phyloP scores from a whole-genome alignment of 2,888 invertebrate species.

The Auanema freiburgensis region DNA sequence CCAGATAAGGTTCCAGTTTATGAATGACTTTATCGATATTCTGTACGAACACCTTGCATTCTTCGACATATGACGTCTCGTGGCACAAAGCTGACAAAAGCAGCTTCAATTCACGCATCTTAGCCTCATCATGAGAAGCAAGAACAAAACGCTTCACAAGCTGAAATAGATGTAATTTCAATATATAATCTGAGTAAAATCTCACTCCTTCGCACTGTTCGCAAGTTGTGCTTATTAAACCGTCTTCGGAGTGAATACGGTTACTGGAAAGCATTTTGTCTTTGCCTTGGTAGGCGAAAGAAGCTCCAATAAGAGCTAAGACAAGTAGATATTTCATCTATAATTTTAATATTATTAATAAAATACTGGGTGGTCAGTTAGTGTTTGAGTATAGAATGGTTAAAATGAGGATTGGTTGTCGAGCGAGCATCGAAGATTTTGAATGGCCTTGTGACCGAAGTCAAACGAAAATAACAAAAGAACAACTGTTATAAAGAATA shows the following conservation, averaged over 20 bases:
- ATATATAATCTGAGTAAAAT: neutral
- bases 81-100: slow-evolving; percentile 43
- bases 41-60: slow-evolving; percentile 55
- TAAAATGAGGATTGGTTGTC: too few relatives aligned
- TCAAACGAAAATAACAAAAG: too few relatives aligned
- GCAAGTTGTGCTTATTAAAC: slow-evolving; percentile 28
- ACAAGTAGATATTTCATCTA: slow-evolving; percentile 16
- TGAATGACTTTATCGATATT: slow-evolving; percentile 56
- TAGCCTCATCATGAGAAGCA: slow-evolving; percentile 50
- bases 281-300: slow-evolving; percentile 24
- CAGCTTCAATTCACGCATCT: slow-evolving; percentile 55
- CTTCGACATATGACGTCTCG: slow-evolving; percentile 52
- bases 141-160: slow-evolving; percentile 50
- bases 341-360: neutral
- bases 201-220: slow-evolving; percentile 42
- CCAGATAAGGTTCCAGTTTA: slow-evolving; percentile 56
- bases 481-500: too few relatives aligned
- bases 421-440: too few relatives aligned
- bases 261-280: slow-evolving; percentile 38
- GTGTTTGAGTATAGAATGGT: too few relatives aligned
- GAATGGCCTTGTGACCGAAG: too few relatives aligned
- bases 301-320: slow-evolving; percentile 11
- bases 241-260: slow-evolving; percentile 28
- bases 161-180: slow-evolving; percentile 8
- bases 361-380: too few relatives aligned